Evolutionary conservation across 2,113 vertebrate species (phyloP), one percentile per base, ranked within the genome.

Genomic region (Thryonomys swinderianus): DNA sequence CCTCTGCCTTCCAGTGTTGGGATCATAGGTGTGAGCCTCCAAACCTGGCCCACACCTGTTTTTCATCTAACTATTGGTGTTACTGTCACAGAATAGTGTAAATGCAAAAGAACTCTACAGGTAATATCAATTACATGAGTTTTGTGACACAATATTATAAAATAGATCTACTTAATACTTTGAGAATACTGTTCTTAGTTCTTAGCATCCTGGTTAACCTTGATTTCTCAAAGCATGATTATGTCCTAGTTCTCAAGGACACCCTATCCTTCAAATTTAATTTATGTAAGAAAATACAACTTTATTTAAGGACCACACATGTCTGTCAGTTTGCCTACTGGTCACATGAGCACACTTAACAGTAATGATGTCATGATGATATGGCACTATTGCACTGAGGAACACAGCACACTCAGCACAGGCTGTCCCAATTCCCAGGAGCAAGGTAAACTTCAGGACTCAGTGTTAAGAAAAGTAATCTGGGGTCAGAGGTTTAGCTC

Each of bases 31-130:
- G n/a, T n/a, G n/a, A n/a, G n/a, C n/a, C n/a, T n/a, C n/a, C n/a
- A n/a, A n/a, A n/a, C n/a, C n/a, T n/a, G n/a, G n/a, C n/a, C n/a
- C n/a, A n/a, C n/a, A n/a, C 71, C 23, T 74, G 16, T 67, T 67
- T 74, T 74, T 30, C 48, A 88, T 85, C 81, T 92, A 94, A 81
- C 27, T 20, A 67, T 27, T 25, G 17, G 48, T 53, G 37, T 18
- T 51, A 89, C 48, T 59, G n/a, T 48, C 59, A 81, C 64, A 76
- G 3, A 88, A 57, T 27, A 74, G 30, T 93, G 21, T 45, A 81
- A 95, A 85, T 57, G 40, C 67, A 90, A 51, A 94, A 90, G 57
- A 96, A 69, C 40, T 85, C 61, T 67, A n/a, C 2, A 92, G 85
- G 27, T 20, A 69, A 82, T 45, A 71, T 51, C 23, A 94, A 85